Evolutionary conservation across 2,797 vertebrate genomes (phyloP).

Genomic region (Chelon labrosus): DNA sequence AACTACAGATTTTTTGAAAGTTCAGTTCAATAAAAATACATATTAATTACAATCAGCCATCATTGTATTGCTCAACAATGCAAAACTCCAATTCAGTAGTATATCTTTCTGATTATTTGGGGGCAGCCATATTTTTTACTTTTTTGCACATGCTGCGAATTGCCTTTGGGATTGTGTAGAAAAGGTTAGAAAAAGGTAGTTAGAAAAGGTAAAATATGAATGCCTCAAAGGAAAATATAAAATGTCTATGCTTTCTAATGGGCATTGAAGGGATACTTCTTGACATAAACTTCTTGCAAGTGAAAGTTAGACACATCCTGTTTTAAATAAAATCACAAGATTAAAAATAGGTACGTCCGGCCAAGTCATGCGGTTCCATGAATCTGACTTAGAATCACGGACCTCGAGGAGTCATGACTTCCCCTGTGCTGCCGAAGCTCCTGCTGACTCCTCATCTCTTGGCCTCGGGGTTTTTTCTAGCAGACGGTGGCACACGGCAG

Average conservation of each 20-base stretch:
- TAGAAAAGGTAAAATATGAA: no score
- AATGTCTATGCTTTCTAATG: neutral
- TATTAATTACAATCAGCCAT: no score
- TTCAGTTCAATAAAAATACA: no score
- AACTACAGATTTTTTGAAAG: no score
- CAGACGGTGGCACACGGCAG: constrained; percentile 52
- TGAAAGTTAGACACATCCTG: neutral
- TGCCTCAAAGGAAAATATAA: neutral
- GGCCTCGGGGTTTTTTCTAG: constrained; percentile 57
- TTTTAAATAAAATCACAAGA: neutral
- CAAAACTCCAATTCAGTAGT: no score
- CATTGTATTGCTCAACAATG: no score
- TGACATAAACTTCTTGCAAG: neutral
- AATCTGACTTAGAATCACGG: constrained; percentile 18
- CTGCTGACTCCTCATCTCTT: constrained; percentile 55
- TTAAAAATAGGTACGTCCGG: constrained; percentile 6
- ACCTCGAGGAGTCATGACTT: constrained; percentile 39
- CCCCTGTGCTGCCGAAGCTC: constrained; percentile 33
- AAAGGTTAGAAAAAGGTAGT: no score
- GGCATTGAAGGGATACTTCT: neutral
- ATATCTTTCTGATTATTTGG: no score
- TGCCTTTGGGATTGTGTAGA: no score
- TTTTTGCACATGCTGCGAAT: no score
- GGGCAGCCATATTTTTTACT: no score
- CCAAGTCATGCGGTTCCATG: constrained; percentile 12